phyloP scores from a whole-genome alignment of 1,140 invertebrate species.

The Agraylea sexmaculata region DNA sequence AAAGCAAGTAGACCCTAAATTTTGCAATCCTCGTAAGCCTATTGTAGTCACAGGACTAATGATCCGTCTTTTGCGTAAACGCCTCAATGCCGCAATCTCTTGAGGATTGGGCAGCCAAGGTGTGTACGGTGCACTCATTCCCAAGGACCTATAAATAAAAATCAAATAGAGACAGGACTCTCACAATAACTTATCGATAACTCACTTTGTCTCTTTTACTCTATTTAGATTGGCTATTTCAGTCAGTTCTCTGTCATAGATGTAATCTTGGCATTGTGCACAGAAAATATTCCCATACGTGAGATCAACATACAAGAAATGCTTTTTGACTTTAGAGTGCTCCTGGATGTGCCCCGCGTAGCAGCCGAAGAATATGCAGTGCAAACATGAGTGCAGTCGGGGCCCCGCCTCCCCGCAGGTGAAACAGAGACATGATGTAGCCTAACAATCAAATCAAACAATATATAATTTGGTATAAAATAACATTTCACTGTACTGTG shows the following conservation, averaged over 20 bases:
- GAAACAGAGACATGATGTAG: conserved; percentile 62
- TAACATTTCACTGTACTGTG: background rate
- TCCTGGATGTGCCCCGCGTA: conserved; percentile 74
- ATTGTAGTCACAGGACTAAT: conserved; percentile 75
- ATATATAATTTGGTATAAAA: conserved; percentile 20
- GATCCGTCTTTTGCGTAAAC: conserved; percentile 62
- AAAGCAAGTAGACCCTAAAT: conserved; percentile 97
- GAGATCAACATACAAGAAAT: conserved; percentile 76
- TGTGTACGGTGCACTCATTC: conserved; percentile 57
- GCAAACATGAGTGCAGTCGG: conserved; percentile 76
- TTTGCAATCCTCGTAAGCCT: conserved; percentile 83
- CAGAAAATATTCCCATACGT: conserved; percentile 86
- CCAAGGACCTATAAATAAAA: conserved; percentile 40
- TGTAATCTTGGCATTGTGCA: conserved; percentile 82
- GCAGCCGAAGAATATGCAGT: conserved; percentile 88
- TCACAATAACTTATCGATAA: conserved; percentile 11
- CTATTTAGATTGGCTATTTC: conserved; percentile 45
- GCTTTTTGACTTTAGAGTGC: conserved; percentile 68
- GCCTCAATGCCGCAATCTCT: conserved; percentile 57
- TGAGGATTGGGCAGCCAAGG: conserved; percentile 69
- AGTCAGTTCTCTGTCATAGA: conserved; percentile 66
- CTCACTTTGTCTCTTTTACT: conserved; percentile 46
- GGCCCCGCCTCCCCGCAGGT: conserved; percentile 62
- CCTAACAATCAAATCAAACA: too few relatives aligned
- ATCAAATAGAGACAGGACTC: background rate